Conservation (phyloP, 1,140 invertebrate genomes). For the Tenebrio molitor region DNA sequence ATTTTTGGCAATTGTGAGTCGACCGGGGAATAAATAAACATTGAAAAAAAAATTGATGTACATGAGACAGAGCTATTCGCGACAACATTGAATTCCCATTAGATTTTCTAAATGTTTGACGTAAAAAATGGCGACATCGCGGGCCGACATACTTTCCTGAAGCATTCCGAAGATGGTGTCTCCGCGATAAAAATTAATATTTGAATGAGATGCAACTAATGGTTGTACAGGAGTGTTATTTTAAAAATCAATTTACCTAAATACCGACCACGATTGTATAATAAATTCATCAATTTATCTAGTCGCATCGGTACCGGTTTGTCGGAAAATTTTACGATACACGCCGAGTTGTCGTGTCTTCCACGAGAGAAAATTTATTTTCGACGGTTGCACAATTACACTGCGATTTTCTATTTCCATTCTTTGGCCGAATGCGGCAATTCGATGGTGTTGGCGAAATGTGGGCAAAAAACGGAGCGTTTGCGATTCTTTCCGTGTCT, state of each 20-base stretch:
- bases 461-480: conserved; percentile 13
- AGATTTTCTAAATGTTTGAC: conserved; percentile 29
- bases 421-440: conserved; percentile 4
- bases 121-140: conserved; percentile 28
- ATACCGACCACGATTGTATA: conserved; percentile 40
- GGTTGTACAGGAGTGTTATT: conserved; percentile 34
- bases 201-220: conserved; percentile 39
- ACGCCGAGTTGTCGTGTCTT: not conserved
- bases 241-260: conserved; percentile 47
- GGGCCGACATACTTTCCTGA: conserved; percentile 23
- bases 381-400: conserved; percentile 38
- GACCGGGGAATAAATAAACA: conserved; percentile 5
- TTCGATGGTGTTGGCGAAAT: conserved; percentile 20
- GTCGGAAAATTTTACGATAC: conserved; percentile 24
- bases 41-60: conserved; percentile 22
- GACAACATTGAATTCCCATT: conserved; percentile 34
- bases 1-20: not conserved
- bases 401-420: conserved; percentile 34
- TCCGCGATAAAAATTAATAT: conserved; percentile 27
- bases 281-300: conserved; percentile 48
- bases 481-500: conserved; percentile 41
- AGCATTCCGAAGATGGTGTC: conserved; percentile 25
- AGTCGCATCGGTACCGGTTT: conserved; percentile 28
- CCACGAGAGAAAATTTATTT: conserved; percentile 14
- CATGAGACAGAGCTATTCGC: conserved; percentile 6